These are phyloP conservation scores for Ichneumon xanthorius DNA, from an alignment of 2,888 invertebrate genomes.

Conservation along the genomic window DNA sequence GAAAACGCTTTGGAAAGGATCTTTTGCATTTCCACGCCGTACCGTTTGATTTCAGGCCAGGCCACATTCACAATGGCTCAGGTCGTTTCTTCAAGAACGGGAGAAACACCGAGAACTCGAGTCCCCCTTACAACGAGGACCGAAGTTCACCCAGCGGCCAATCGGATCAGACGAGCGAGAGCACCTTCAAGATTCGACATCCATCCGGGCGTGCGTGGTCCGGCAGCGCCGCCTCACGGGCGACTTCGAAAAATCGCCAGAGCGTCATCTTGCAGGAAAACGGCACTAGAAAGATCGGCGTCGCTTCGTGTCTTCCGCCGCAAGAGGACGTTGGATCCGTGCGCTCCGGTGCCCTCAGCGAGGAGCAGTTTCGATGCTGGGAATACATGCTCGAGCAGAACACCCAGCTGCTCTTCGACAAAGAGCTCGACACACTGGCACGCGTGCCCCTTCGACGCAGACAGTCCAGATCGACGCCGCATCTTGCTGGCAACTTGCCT, in stretches of 20 bases:
- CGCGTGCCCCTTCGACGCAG: slow-evolving; percentile 82
- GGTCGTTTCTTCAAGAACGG: slow-evolving; percentile 78
- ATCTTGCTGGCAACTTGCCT: slow-evolving; percentile 78
- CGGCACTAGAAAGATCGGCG: slow-evolving; percentile 75
- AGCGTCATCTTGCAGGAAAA: slow-evolving; percentile 81
- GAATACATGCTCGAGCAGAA: slow-evolving; percentile 97
- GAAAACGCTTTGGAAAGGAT: not conserved
- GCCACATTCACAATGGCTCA: slow-evolving; percentile 75
- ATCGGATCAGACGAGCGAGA: slow-evolving; percentile 88
- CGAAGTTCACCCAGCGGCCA: slow-evolving; percentile 95
- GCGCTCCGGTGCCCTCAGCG: slow-evolving; percentile 85
- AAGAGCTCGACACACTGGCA: slow-evolving; percentile 93
- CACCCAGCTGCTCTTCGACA: slow-evolving; percentile 94
- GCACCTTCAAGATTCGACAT: slow-evolving; percentile 81
- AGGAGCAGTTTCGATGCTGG: slow-evolving; percentile 97
- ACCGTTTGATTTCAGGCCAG: slow-evolving; percentile 69
- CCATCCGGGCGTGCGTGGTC: slow-evolving; percentile 80
- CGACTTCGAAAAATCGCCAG: slow-evolving; percentile 78
- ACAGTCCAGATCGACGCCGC: slow-evolving; percentile 86
- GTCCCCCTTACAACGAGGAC: slow-evolving; percentile 86
- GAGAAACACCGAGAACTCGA: slow-evolving; percentile 75
- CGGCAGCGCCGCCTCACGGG: slow-evolving; percentile 78
- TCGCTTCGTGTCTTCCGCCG: slow-evolving; percentile 82
- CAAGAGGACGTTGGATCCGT: slow-evolving; percentile 86
- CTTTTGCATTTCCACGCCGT: not conserved